These are phyloP conservation scores for Todiramphus saurophagus DNA, from an alignment of 2,113 vertebrate species.

Conservation along the genomic window DNA sequence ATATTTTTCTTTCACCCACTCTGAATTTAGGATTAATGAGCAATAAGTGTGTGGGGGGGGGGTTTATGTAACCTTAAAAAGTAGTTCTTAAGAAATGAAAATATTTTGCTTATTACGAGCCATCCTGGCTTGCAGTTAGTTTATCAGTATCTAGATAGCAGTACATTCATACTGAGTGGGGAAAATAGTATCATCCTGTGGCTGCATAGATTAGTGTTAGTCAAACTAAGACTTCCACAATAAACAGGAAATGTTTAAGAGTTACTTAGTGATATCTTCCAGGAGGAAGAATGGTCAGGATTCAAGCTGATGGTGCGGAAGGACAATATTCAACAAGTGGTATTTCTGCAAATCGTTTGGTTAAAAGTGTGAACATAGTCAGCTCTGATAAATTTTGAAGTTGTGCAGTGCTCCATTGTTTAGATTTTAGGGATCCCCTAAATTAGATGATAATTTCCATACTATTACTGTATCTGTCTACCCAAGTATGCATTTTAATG, in stretches of 20 bases:
- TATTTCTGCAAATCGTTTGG: not conserved
- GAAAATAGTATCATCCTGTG: not conserved
- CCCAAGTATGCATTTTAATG: not conserved
- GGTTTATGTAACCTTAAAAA: not conserved
- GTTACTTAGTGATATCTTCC: not conserved
- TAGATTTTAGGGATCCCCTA: not conserved
- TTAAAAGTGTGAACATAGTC: not conserved
- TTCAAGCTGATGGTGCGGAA: not conserved
- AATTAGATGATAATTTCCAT: not conserved
- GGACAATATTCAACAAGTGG: not conserved
- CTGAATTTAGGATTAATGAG: not conserved
- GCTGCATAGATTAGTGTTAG: not conserved
- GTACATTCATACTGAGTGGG: not conserved
- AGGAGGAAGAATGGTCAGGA: not conserved
- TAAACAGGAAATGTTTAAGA: not conserved
- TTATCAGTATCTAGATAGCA: not conserved
- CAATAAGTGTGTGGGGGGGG: too few species aligned
- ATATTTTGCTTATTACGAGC: not conserved
- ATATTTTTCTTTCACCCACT: not conserved
- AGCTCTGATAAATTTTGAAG: not conserved
- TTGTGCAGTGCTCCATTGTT: not conserved
- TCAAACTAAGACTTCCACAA: not conserved
- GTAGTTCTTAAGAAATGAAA: not conserved
- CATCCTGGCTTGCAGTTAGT: not conserved
- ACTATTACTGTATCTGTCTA: rapidly evolving